These are phyloP conservation scores for Anguilla obscura DNA, from an alignment of 2,797 vertebrate species.

Conservation along the genomic window DNA sequence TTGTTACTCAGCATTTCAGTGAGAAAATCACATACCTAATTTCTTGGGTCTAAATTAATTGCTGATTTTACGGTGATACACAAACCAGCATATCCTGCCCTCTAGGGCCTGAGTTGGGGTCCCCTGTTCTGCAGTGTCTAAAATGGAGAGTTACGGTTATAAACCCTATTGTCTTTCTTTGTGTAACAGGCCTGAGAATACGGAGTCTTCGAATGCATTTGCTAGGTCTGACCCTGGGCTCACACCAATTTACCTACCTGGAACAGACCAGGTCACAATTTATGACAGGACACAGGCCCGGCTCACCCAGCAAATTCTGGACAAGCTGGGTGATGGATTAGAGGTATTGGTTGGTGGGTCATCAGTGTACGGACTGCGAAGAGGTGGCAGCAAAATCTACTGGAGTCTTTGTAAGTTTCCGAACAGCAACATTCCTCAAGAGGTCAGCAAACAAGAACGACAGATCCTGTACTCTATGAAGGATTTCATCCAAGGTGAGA, in stretches of 20 bases:
- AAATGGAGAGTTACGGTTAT: not conserved
- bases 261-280: constrained; percentile 52
- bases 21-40: too few species aligned
- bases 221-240: constrained; percentile 48
- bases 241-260: constrained; percentile 70
- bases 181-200: constrained; percentile 51
- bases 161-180: not conserved
- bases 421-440: constrained; percentile 47
- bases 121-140: not conserved
- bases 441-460: constrained; percentile 70
- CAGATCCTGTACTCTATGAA: constrained; percentile 63
- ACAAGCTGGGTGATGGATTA: constrained; percentile 70
- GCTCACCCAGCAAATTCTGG: constrained; percentile 71
- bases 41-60: too few species aligned
- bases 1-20: too few species aligned
- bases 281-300: constrained; percentile 62
- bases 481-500: constrained; percentile 74
- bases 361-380: constrained; percentile 65
- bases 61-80: too few species aligned
- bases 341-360: constrained; percentile 61
- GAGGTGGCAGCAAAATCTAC: constrained; percentile 70
- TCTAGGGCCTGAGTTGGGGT: not conserved
- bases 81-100: too few species aligned
- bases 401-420: constrained; percentile 79
- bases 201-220: not conserved